These are phyloP conservation scores for Rattus rattus DNA, from an alignment of 2,113 vertebrate genomes.

Conservation along the genomic window DNA sequence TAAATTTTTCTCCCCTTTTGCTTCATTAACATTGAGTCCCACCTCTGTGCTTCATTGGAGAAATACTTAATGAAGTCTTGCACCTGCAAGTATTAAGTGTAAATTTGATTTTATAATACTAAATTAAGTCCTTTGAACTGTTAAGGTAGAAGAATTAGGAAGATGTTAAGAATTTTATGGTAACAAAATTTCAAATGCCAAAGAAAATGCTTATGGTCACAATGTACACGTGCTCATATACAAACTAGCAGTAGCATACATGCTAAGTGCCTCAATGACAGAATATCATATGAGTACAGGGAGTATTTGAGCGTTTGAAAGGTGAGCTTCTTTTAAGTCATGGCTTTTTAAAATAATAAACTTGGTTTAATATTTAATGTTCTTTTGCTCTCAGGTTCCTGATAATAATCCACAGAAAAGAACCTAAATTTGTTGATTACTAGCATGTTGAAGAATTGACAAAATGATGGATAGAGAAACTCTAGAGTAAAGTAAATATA, in stretches of 20 bases:
- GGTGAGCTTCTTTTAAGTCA: not conserved
- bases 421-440: not conserved
- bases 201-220: not conserved
- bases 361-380: not conserved
- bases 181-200: not conserved
- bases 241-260: not conserved
- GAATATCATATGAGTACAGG: not conserved
- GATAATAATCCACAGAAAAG: not conserved
- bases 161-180: not conserved
- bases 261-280: not conserved
- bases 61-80: not conserved
- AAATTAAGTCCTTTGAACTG: not conserved
- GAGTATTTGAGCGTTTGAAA: not conserved
- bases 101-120: slow-evolving; percentile 20
- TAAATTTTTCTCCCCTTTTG: not conserved
- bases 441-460: not conserved
- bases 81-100: not conserved
- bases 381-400: not conserved
- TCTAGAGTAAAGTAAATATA: not conserved
- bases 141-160: not conserved
- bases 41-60: not conserved
- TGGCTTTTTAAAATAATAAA: not conserved
- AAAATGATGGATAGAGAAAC: not conserved
- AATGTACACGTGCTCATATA: not conserved
- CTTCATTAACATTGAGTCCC: not conserved